These are phyloP conservation scores for Phortica variegata DNA, from an alignment of 1,140 invertebrate species.

Conservation along the genomic window DNA sequence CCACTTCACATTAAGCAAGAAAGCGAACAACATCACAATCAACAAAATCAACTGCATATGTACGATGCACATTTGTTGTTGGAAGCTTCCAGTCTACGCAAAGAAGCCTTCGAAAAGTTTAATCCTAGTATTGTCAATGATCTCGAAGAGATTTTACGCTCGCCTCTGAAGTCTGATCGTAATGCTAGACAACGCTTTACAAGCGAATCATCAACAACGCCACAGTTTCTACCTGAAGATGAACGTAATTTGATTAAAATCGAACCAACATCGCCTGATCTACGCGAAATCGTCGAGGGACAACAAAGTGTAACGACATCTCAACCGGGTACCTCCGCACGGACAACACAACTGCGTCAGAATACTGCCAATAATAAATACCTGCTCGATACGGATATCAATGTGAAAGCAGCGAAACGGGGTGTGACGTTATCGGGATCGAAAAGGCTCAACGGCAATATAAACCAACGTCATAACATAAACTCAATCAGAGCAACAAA, in stretches of 20 bases:
- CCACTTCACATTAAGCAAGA: constrained; percentile 51
- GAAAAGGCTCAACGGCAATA: too few species aligned
- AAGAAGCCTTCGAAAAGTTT: constrained; percentile 44
- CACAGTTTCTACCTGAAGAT: constrained; percentile 40
- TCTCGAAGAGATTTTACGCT: constrained; percentile 52
- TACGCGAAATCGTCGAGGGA: constrained; percentile 43
- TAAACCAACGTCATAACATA: constrained; percentile 9
- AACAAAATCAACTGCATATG: constrained; percentile 32
- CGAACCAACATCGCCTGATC: constrained; percentile 45
- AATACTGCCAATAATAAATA: constrained; percentile 21
- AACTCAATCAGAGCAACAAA: background rate
- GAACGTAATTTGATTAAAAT: constrained; percentile 50
- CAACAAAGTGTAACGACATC: constrained; percentile 22
- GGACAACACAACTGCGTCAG: constrained; percentile 34
- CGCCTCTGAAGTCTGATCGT: constrained; percentile 43
- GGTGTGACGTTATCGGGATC: too few species aligned
- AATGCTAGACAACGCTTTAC: constrained; percentile 39
- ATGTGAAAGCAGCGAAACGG: too few species aligned
- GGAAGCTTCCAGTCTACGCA: constrained; percentile 32
- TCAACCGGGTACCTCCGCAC: constrained; percentile 18
- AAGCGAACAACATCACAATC: constrained; percentile 26
- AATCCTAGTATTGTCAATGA: constrained; percentile 52
- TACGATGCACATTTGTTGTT: constrained; percentile 44
- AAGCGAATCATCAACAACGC: constrained; percentile 45
- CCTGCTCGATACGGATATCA: constrained; percentile 4